A percentile compares a stretch with the other conserved stretches of the same genome.
These are phyloP conservation scores for Pocota personata DNA, from an alignment of 2,888 invertebrate genomes.

Conservation along the genomic window DNA sequence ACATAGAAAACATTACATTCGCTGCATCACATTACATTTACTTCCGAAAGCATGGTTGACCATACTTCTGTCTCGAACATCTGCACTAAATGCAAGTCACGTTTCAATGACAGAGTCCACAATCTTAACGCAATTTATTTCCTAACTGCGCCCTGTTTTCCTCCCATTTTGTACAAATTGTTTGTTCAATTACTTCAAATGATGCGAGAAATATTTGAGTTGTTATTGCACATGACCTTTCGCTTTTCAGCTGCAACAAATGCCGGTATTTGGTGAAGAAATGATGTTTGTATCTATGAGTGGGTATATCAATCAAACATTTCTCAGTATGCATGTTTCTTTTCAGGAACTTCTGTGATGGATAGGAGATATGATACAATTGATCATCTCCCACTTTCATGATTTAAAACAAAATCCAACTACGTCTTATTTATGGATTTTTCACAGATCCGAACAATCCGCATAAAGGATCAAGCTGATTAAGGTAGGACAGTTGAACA, in stretches of 20 bases:
- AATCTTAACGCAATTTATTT: neutral
- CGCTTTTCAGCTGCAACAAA: neutral
- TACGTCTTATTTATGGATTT: neutral
- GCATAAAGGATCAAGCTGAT: neutral
- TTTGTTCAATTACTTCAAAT: slow-evolving; percentile 2
- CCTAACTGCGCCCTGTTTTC: neutral
- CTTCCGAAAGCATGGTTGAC: neutral
- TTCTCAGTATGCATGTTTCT: neutral
- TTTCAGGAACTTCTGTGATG: neutral
- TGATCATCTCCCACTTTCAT: neutral
- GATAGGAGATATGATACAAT: too few species aligned
- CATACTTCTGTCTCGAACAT: slow-evolving; percentile 4
- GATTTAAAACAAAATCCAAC: neutral
- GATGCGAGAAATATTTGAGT: neutral
- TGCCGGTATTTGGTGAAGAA: neutral
- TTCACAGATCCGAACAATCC: neutral
- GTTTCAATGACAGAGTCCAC: slow-evolving; percentile 11
- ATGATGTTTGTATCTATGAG: neutral
- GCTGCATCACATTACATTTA: neutral
- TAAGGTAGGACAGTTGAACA: neutral
- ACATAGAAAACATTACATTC: neutral
- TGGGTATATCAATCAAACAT: slow-evolving; percentile 12
- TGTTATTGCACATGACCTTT: neutral
- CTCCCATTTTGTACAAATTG: neutral
- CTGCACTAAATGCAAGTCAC: slow-evolving; percentile 28